These are phyloP conservation scores for Cepphus grylle DNA, from an alignment of 2,113 vertebrate genomes.

Conservation along the genomic window DNA sequence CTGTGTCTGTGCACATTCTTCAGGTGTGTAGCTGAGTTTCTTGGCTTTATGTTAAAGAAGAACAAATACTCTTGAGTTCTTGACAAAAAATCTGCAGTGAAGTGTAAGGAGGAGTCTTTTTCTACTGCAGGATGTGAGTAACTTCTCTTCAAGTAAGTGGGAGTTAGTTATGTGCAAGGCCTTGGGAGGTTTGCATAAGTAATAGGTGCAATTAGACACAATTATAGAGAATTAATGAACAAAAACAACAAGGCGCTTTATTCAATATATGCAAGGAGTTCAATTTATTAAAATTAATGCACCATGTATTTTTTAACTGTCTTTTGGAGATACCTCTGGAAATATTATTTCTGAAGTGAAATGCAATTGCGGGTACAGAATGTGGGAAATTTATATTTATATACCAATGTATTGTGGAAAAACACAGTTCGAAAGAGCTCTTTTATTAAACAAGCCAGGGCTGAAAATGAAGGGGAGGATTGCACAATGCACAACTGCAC, in stretches of 20 bases:
- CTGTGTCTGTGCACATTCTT: background rate
- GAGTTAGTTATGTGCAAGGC: background rate
- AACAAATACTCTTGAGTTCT: background rate
- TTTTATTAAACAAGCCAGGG: background rate
- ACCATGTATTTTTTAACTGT: background rate
- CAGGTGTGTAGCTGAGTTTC: background rate
- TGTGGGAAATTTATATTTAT: background rate
- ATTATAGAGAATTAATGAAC: background rate
- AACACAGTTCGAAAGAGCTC: background rate
- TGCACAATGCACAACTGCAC: background rate
- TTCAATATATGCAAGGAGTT: background rate
- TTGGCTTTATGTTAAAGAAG: background rate
- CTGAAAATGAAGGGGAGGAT: background rate
- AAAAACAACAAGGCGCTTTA: background rate
- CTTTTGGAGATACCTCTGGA: background rate
- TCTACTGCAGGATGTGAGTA: background rate
- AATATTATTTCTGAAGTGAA: conserved; percentile 5
- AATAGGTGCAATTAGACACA: background rate
- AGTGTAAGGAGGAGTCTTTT: background rate
- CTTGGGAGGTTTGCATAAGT: background rate
- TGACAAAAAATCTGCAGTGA: background rate
- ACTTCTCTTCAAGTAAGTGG: background rate
- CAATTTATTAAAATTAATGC: background rate
- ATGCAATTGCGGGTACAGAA: background rate
- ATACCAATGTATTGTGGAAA: background rate